Conservation (phyloP, 2,797 vertebrate species). For the Pseudotriccus pelzelni region DNA sequence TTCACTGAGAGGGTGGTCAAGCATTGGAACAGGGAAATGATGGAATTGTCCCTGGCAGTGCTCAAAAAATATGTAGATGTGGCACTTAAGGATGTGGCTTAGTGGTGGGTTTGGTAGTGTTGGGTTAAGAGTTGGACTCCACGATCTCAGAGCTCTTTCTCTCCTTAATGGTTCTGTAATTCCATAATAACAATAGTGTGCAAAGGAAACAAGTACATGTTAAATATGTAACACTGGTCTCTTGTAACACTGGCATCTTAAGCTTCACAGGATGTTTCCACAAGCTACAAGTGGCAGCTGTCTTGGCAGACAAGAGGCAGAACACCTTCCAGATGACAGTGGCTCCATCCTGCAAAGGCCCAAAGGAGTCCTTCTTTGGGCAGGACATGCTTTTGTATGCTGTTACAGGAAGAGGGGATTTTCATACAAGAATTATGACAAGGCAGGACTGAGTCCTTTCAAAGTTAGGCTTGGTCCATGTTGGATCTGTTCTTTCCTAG, state of each 20-base stretch:
- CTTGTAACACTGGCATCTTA: neutral
- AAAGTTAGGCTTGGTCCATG: neutral
- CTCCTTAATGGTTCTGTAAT: neutral
- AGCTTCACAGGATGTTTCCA: neutral
- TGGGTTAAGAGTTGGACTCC: neutral
- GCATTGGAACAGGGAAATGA: neutral
- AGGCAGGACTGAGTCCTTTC: neutral
- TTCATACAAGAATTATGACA: neutral
- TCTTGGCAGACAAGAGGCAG: neutral
- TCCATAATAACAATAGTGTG: neutral
- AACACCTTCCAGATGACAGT: neutral
- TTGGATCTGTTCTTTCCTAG: neutral
- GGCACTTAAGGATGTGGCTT: neutral
- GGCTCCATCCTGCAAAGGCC: neutral
- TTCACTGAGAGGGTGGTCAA: neutral
- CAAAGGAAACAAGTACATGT: neutral
- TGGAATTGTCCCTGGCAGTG: neutral
- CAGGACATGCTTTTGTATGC: neutral
- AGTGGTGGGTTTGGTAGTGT: neutral
- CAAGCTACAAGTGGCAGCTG: neutral
- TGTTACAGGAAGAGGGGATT: neutral
- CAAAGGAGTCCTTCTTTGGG: neutral
- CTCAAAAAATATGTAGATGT: neutral
- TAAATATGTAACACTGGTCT: neutral
- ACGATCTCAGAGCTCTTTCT: neutral